phyloP scores from a whole-genome alignment of 1,140 invertebrate species.

The Neuroterus valhalla region DNA sequence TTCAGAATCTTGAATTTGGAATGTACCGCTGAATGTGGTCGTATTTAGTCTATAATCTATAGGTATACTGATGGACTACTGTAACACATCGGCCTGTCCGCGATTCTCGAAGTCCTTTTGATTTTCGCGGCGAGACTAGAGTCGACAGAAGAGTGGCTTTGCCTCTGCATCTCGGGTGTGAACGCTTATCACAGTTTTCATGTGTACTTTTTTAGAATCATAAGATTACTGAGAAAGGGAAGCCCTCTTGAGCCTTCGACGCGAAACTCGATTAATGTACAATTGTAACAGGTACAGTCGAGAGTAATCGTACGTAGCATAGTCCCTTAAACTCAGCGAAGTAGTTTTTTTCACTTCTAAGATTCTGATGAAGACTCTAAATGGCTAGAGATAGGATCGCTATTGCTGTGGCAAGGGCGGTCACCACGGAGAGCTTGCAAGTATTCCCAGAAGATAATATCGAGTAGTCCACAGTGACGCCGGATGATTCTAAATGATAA shows the following conservation, averaged over 20 bases:
- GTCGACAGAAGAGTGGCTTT: slow-evolving; percentile 26
- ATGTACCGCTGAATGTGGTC: slow-evolving; percentile 44
- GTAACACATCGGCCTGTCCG: slow-evolving; percentile 30
- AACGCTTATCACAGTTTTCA: slow-evolving; percentile 27
- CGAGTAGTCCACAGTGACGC: slow-evolving; percentile 65
- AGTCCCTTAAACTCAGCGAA: slow-evolving; percentile 9
- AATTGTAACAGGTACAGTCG: slow-evolving; percentile 20
- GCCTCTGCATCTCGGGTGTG: slow-evolving; percentile 20
- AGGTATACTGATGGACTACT: slow-evolving; percentile 40
- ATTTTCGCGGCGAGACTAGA: slow-evolving; percentile 39
- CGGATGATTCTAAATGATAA: slow-evolving; percentile 73
- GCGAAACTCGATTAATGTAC: slow-evolving; percentile 13
- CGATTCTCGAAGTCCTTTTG: slow-evolving; percentile 27
- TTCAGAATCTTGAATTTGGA: slow-evolving; percentile 49
- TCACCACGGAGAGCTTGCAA: slow-evolving; percentile 67
- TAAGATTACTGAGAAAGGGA: slow-evolving; percentile 23
- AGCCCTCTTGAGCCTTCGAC: neutral
- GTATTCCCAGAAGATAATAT: slow-evolving; percentile 67
- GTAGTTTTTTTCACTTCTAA: slow-evolving; percentile 31
- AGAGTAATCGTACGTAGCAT: slow-evolving; percentile 15
- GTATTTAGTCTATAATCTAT: slow-evolving; percentile 26
- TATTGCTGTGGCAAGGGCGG: slow-evolving; percentile 69
- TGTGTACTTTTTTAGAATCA: slow-evolving; percentile 37
- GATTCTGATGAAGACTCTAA: slow-evolving; percentile 62
- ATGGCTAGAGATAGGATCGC: slow-evolving; percentile 67